These are phyloP conservation scores for Isichthys henryi DNA, from an alignment of 2,113 vertebrate genomes.

Conservation along the genomic window DNA sequence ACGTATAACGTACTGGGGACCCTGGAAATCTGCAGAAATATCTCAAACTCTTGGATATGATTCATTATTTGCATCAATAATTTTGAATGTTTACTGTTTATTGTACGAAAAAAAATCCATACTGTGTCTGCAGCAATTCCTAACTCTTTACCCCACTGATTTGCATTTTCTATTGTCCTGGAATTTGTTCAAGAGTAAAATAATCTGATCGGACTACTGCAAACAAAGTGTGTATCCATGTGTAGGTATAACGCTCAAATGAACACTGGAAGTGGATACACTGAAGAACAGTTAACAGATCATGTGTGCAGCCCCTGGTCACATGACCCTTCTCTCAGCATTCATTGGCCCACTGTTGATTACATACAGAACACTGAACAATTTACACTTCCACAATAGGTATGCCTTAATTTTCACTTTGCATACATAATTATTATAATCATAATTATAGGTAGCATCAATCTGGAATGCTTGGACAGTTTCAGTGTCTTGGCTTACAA, in stretches of 20 bases:
- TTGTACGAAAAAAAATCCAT: not conserved
- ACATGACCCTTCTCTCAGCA: not conserved
- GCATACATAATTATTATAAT: not conserved
- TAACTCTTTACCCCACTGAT: not conserved
- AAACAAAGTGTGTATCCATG: not conserved
- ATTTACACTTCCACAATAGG: not conserved
- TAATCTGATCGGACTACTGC: not conserved
- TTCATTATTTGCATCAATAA: not conserved
- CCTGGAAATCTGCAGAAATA: not conserved
- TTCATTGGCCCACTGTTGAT: not conserved
- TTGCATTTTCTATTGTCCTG: not conserved
- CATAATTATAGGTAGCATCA: not conserved
- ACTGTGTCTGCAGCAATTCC: not conserved
- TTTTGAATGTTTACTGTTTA: not conserved
- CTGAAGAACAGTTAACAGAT: not conserved
- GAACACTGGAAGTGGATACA: not conserved
- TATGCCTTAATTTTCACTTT: not conserved
- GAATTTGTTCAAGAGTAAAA: not conserved
- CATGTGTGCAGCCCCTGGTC: not conserved
- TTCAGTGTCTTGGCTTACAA: not conserved
- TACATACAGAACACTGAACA: not conserved
- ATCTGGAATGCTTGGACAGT: not conserved
- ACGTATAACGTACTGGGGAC: not conserved
- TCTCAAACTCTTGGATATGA: not conserved
- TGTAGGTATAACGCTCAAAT: not conserved